Evolutionary conservation across 2,797 vertebrate species (phyloP), one percentile per base, ranked within the genome.

Genomic region (Syngnathus rostellatus): DNA sequence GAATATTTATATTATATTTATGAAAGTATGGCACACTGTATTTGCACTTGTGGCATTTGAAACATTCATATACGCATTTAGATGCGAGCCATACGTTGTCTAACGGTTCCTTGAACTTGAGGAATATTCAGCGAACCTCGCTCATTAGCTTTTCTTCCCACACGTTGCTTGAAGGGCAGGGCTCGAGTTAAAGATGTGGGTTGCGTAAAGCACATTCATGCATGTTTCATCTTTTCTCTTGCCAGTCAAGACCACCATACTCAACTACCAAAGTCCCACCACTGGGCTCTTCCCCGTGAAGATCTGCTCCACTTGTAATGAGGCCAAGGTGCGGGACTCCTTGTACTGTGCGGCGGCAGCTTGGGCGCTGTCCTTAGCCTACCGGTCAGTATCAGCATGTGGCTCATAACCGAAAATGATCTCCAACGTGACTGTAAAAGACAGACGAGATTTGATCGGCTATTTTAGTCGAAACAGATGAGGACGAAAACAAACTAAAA

Each of bases 241-340:
- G 80, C 2, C 77, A 99, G 97, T 97, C 62, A 99, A 98, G 81
- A 82, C 89, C 40, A 98, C 97, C 0, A 85, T 99, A 74, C 85
- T 99, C 68, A 87, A 93, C 75, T 91, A 93, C 88, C 96, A 98
- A 85, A 98, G 93, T 76, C 94, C 95, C 31, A 95, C 94, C 21
- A 99, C 95, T 0, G 96, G 96, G 58, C 91, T 98, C 1, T 98
- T 98, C 66, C 96, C 96, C 0, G 86, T 92, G 38, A 95, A 93
- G 80, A 98, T 94, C 0, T 91, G 85, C 5, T 88, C 92, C 6
- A 87, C 85, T 31, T 91, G 93, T 76, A 91, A 83, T 66, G 94
- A 90, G 55, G 93, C 96, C 45, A 98, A 94, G 86, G 82, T 98
- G 8, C 92, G 96, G 0, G 96, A 98, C 78, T 97, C 92, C 50